Percentiles rank a stretch among this genome's conserved stretches.
Evolutionary conservation across 2,797 vertebrate species (phyloP).

Genomic region (Cynodonichthys magdalenae): DNA sequence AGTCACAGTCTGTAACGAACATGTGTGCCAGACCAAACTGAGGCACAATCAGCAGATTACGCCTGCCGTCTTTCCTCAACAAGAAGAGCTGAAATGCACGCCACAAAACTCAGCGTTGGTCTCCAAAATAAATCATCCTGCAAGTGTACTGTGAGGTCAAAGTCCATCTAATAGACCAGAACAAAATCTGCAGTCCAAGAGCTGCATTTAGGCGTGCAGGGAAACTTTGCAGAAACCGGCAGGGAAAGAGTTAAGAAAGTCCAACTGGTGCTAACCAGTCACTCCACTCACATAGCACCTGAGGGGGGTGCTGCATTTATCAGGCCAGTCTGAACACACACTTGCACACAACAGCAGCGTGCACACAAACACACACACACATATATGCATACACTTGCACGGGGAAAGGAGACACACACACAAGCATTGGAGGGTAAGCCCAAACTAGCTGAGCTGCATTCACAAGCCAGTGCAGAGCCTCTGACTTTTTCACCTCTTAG

Average conservation of each 20-base stretch:
- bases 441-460: slow-evolving; percentile 83
- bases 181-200: slow-evolving; percentile 33
- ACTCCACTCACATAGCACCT: slow-evolving; percentile 80
- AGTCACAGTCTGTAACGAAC: slow-evolving; percentile 45
- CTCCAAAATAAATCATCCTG: background rate
- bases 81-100: background rate
- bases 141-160: slow-evolving; percentile 17
- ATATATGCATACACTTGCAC: slow-evolving; percentile 32
- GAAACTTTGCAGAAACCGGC: slow-evolving; percentile 58
- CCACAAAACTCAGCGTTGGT: background rate
- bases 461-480: slow-evolving; percentile 73
- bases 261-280: slow-evolving; percentile 81
- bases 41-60: slow-evolving; percentile 45
- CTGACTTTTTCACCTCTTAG: slow-evolving; percentile 80
- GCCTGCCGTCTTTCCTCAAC: slow-evolving; percentile 28
- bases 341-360: slow-evolving; percentile 6
- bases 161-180: slow-evolving; percentile 17
- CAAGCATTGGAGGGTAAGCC: slow-evolving; percentile 69
- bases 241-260: slow-evolving; percentile 82
- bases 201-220: slow-evolving; percentile 32
- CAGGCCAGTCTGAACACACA: slow-evolving; percentile 73
- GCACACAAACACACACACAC: slow-evolving; percentile 33
- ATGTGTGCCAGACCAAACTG: slow-evolving; percentile 36
- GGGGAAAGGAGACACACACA: slow-evolving; percentile 46
- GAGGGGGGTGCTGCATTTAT: slow-evolving; percentile 82